phyloP scores from a whole-genome alignment of 2,888 invertebrate species.

The Drosophila antonietae region DNA sequence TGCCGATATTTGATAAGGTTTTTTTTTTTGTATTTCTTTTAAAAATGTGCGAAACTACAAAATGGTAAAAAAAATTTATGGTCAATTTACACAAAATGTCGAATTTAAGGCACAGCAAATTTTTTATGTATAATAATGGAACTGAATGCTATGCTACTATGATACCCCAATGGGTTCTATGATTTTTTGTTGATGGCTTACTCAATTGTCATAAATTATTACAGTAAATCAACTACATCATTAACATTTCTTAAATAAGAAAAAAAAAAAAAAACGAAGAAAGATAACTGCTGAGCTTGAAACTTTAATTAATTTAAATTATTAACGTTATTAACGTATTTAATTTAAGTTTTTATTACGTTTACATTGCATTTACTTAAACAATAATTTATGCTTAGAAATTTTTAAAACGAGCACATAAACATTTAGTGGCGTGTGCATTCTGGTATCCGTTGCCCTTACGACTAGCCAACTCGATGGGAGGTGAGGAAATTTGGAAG shows the following conservation, averaged over 20 bases:
- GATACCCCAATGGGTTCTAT: neutral
- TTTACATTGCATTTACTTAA: neutral
- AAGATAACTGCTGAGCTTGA: too few relatives aligned
- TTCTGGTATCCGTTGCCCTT: slow-evolving; percentile 45
- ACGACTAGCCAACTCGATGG: slow-evolving; percentile 58
- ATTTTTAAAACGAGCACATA: slow-evolving; percentile 10
- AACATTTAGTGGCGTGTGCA: neutral
- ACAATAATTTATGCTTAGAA: slow-evolving; percentile 8
- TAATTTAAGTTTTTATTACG: neutral
- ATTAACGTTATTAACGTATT: too few relatives aligned
- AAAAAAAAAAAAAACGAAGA: too few relatives aligned
- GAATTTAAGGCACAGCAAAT: slow-evolving; percentile 4
- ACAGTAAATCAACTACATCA: too few relatives aligned
- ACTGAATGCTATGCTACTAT: neutral
- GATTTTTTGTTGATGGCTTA: neutral
- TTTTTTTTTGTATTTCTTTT: neutral
- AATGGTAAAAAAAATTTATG: neutral
- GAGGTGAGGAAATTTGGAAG: slow-evolving; percentile 45
- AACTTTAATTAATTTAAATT: too few relatives aligned
- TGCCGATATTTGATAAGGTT: neutral
- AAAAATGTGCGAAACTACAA: neutral
- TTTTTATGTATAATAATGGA: neutral
- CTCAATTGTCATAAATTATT: neutral
- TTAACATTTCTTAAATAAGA: too few relatives aligned
- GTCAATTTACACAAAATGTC: neutral